Conservation (phyloP, 2,888 invertebrate genomes). For the Acanthoscelides obtectus region DNA sequence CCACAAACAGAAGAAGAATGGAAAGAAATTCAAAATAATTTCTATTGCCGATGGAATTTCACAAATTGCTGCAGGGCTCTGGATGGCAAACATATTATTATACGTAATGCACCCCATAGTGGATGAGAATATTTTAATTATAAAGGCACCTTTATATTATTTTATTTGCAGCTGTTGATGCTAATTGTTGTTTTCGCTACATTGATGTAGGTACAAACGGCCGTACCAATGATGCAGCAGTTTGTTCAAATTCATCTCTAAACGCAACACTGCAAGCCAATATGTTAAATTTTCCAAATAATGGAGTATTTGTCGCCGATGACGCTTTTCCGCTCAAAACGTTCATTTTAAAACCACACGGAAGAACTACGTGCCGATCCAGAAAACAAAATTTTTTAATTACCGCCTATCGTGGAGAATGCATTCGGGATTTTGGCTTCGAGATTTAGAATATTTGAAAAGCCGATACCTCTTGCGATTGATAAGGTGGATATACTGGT, state of each 20-base stretch:
- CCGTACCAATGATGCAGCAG: slow-evolving; percentile 20
- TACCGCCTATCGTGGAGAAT: neutral
- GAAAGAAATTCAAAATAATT: slow-evolving; percentile 7
- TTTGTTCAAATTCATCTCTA: slow-evolving; percentile 20
- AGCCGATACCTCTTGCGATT: neutral
- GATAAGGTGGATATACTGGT: neutral
- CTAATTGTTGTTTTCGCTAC: slow-evolving; percentile 19
- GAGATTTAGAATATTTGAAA: slow-evolving; percentile 3
- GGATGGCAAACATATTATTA: slow-evolving; percentile 13
- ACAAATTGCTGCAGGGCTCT: slow-evolving; percentile 8
- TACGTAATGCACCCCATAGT: slow-evolving; percentile 12
- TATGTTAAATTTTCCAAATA: neutral
- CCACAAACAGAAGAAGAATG: slow-evolving; percentile 8
- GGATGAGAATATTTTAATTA: slow-evolving; percentile 23
- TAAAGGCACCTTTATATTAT: slow-evolving; percentile 19
- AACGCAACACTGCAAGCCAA: slow-evolving; percentile 10
- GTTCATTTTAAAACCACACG: neutral
- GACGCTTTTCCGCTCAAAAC: slow-evolving; percentile 1
- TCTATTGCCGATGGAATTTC: slow-evolving; percentile 12
- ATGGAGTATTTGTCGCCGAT: slow-evolving; percentile 2
- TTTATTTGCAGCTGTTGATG: slow-evolving; percentile 19
- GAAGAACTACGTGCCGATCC: neutral
- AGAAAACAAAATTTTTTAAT: slow-evolving; percentile 1
- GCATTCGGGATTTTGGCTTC: slow-evolving; percentile 1
- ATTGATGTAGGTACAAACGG: slow-evolving; percentile 19